Base-by-base conservation (phyloP, 2,113 vertebrate species). In the Nesoenas mayeri region DNA sequence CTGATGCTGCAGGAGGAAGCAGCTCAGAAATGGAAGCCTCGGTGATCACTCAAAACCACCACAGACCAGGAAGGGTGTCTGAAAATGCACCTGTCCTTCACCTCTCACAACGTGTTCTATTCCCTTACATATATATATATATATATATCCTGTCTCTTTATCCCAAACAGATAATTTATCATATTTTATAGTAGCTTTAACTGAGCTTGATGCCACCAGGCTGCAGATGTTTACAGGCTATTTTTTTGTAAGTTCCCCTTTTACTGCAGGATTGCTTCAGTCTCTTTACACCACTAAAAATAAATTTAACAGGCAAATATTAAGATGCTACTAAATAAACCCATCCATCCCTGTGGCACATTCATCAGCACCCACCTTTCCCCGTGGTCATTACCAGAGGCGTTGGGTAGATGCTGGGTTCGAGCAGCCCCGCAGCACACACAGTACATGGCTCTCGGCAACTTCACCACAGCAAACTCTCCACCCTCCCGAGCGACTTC, bases 361-460 rank as follows among this genome's bases (percentile, higher is more conserved):
- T 69, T 78, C 86, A 58, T 67, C 25, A 90, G 29, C 79, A 95
- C 98, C 96, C 98, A 99, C 99, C 99, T 98, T 98, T 98, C 89
- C 98, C 98, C 7, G 98, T 97, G 87, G 99, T 99, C 98, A 99
- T 98, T 96, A 91, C 93, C 92, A 53, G 91, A 93, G 81, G 95
- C 5, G 88, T 83, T 86, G 28, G 31, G 15, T 67, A 83, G 93
- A 93, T 77, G 91, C 92, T 93, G 89, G 66, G 40, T 69, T 89
- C 95, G 87, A 92, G 71, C 89, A 58, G 81, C 79, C 97, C 88
- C 4, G 11, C 44, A 36, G 86, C 95, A 89, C 74, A 94, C 88
- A 74, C 91, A 50, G 51, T 26, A 66, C 75, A 79, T 32, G 40
- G 36, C 88, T 95, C 93, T 77, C 83, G 65, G 95, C 91, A 89